Evolutionary conservation across 2,888 invertebrate genomes (phyloP), one percentile per base, ranked within the genome.

Genomic region (Mantis religiosa): DNA sequence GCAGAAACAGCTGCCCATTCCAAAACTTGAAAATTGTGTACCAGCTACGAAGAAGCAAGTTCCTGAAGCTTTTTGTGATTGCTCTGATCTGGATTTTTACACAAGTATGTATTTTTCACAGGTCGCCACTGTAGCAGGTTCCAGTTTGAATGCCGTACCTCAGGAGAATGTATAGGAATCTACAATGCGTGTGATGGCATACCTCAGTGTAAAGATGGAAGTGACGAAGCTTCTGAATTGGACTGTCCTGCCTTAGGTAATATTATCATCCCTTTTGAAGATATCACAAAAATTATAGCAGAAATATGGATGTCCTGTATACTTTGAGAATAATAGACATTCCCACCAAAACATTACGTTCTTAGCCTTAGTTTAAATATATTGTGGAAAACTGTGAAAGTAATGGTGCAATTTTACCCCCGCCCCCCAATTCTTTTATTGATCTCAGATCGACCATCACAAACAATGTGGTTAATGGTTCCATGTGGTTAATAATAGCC

Each of bases 121-220:
- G 89, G 89, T 28, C 89, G 87, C 15, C 85, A 41, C 90, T 98
- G 98, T 94, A 97, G 96, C 91, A 95, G 96, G 90, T 97, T 97
- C 93, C 98, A 98, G 93, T 98, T 98, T 93, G 96, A 96, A 93
- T 98, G 98, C 92, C 96, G 96, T 87, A 91, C 91, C 91, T 97
- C 97, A 84, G 96, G 96, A 85, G 98, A 98, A 93, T 99, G 98
- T 93, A 98, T 99, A 92, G 98, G 98, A 9, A 95, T 98, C 91
- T 99, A 99, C 94, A 98, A 99, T 93, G 98, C 97, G 14, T 99
- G 98, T 92, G 98, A 98, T 93, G 98, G 98, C 88, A 97, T 99
- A 91, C 96, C 98, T 41, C 98, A 98, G 93, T 98, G 97, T 93
- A 95, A 96, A 2, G 98, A 98, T 94, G 97, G 96, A 91, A 98